Evolutionary conservation across 1,140 invertebrate species (phyloP).

Genomic region (Delia radicum): DNA sequence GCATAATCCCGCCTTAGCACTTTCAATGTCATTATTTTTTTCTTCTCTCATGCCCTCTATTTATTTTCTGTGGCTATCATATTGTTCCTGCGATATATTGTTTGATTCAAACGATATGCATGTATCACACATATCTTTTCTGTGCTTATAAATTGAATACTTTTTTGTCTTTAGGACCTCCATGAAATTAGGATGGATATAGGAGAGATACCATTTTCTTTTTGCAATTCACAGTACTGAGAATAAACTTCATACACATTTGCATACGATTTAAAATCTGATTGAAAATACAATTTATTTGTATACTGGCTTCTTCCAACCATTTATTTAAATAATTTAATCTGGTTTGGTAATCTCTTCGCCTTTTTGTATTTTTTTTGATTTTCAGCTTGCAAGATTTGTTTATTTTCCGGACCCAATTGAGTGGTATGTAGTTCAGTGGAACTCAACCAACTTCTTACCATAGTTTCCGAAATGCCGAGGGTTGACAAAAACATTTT

Average conservation of each 20-base stretch:
- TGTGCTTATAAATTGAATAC: conserved; percentile 32
- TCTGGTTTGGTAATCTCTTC: not conserved
- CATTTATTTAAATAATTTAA: not conserved
- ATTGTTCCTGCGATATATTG: conserved; percentile 32
- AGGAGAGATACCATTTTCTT: not conserved
- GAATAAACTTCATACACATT: conserved; percentile 6
- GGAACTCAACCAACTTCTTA: not conserved
- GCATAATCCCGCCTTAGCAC: not conserved
- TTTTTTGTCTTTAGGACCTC: conserved; percentile 28
- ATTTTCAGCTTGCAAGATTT: not conserved
- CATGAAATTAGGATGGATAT: conserved; percentile 4
- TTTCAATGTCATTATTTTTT: conserved; percentile 8
- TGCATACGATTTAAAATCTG: not conserved
- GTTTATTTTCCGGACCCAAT: not conserved
- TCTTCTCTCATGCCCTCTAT: not conserved
- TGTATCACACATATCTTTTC: conserved; percentile 40
- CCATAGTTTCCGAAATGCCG: not conserved
- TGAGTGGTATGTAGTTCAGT: not conserved
- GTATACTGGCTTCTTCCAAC: not conserved
- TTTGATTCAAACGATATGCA: conserved; percentile 36
- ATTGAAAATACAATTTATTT: not conserved
- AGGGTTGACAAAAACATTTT: conserved; percentile 24
- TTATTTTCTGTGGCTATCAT: not conserved
- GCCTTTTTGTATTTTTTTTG: not conserved
- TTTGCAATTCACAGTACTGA: not conserved